Evolutionary conservation across 2,888 invertebrate species (phyloP).

Genomic region (Keiferia lycopersicella): DNA sequence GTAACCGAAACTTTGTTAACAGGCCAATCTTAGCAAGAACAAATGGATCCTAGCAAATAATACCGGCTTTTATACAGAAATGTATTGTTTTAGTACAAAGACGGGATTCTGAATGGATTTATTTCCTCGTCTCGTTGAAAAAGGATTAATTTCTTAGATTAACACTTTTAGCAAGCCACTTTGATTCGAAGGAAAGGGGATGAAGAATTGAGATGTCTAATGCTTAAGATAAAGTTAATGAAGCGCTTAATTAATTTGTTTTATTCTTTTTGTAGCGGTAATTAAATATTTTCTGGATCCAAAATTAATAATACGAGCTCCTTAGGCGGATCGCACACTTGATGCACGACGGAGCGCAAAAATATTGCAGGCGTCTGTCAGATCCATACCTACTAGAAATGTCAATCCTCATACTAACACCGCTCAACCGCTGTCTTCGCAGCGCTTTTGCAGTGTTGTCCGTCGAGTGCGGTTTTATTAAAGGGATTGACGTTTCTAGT

Average conservation of each 20-base stretch:
- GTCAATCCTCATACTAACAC: no score
- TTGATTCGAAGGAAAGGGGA: not conserved
- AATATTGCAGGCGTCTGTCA: no score
- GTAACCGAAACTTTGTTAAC: conserved; percentile 48
- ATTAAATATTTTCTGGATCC: not conserved
- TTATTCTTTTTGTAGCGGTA: not conserved
- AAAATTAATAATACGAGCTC: no score
- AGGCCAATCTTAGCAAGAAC: conserved; percentile 53
- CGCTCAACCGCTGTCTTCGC: no score
- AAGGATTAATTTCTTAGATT: conserved; percentile 28
- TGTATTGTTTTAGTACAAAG: conserved; percentile 40
- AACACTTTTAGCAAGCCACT: not conserved
- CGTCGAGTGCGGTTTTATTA: no score
- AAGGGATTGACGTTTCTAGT: no score
- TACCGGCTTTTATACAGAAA: conserved; percentile 32
- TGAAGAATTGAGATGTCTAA: conserved; percentile 3
- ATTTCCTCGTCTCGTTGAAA: conserved; percentile 20
- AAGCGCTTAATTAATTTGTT: not conserved
- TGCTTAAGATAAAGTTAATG: not conserved
- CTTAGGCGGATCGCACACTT: no score
- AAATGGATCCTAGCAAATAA: conserved; percentile 42
- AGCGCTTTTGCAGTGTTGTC: no score
- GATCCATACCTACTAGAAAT: no score
- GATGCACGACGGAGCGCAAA: no score
- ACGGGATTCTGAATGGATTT: conserved; percentile 5